phyloP scores from a whole-genome alignment of 1,140 invertebrate species.

The Bemisia tabaci region DNA sequence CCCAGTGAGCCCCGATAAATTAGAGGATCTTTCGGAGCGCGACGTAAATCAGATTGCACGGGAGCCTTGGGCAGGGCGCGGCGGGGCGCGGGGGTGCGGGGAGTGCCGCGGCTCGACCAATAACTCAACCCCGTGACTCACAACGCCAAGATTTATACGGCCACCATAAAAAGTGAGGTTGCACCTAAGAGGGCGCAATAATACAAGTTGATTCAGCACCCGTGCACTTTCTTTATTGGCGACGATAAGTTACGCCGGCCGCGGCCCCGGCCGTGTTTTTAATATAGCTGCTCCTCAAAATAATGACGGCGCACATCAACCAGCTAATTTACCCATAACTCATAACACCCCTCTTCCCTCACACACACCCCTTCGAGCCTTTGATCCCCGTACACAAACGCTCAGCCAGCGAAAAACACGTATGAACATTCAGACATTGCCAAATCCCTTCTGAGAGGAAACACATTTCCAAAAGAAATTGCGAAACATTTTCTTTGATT shows the following conservation, averaged over 20 bases:
- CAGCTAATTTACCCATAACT: background rate
- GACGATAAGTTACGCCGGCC: background rate
- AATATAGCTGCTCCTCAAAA: background rate
- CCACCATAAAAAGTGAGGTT: background rate
- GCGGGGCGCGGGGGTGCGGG: too few relatives aligned
- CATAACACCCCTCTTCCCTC: background rate
- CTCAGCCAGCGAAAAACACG: too few relatives aligned
- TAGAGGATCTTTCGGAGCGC: background rate
- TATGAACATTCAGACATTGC: too few relatives aligned
- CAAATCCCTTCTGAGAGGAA: too few relatives aligned
- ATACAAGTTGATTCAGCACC: background rate
- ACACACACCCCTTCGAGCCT: too few relatives aligned
- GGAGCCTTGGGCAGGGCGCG: background rate
- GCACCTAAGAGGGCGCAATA: background rate
- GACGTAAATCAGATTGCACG: background rate
- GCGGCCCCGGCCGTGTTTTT: background rate
- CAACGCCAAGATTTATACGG: background rate
- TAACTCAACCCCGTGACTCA: background rate
- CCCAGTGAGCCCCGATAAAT: background rate
- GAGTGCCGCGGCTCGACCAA: background rate
- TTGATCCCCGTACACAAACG: too few relatives aligned
- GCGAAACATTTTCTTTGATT: too few relatives aligned
- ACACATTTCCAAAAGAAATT: too few relatives aligned
- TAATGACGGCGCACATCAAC: background rate
- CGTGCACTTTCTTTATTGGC: background rate